These are phyloP conservation scores for Bombus superbus DNA, from an alignment of 1,140 invertebrate species.

Conservation along the genomic window DNA sequence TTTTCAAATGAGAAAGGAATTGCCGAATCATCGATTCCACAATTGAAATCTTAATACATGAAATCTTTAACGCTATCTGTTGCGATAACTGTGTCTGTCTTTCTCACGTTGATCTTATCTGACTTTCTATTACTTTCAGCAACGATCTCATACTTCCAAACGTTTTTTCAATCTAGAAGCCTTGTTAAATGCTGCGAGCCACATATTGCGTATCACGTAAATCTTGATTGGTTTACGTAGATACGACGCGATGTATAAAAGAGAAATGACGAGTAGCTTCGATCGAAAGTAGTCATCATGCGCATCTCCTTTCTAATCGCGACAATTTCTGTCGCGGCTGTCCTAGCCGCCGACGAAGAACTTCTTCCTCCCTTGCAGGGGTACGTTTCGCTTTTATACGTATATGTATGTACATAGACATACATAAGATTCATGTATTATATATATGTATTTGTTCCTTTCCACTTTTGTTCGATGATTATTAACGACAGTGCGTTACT, in stretches of 20 bases:
- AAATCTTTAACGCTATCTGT: slow-evolving; percentile 2
- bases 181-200: not conserved
- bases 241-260: slow-evolving; percentile 66
- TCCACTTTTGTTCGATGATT: not conserved
- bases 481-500: not conserved
- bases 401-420: too few species aligned
- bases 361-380: slow-evolving; percentile 22
- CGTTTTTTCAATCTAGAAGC: not conserved
- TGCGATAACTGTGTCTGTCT: not conserved
- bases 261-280: not conserved
- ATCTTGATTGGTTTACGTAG: not conserved
- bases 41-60: not conserved
- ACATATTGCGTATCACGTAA: not conserved
- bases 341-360: slow-evolving; percentile 1
- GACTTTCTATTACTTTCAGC: not conserved
- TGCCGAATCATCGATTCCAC: not conserved
- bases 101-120: not conserved
- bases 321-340: slow-evolving; percentile 85
- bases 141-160: not conserved
- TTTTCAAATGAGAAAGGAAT: not conserved
- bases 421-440: too few species aligned
- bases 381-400: not conserved
- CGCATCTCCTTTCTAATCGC: slow-evolving; percentile 86
- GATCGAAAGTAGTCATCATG: slow-evolving; percentile 26
- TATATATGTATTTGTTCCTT: not conserved